phyloP scores from a whole-genome alignment of 2,888 invertebrate genomes.

The Hypolimnas misippus region DNA sequence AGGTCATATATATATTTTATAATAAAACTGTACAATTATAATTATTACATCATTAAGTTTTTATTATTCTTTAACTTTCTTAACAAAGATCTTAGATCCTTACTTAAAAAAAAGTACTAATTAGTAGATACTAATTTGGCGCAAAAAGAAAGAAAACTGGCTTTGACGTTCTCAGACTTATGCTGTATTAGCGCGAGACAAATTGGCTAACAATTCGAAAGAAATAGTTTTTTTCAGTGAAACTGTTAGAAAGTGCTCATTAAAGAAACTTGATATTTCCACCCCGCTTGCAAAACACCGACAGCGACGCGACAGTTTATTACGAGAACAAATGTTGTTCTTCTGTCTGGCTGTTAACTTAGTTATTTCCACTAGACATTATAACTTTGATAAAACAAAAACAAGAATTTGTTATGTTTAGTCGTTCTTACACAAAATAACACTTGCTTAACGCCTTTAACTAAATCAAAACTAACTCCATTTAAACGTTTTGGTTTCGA shows the following conservation, averaged over 20 bases:
- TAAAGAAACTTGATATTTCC: conserved; percentile 32
- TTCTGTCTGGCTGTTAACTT: conserved; percentile 39
- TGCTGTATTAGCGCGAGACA: conserved; percentile 2
- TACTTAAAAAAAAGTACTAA: too few relatives aligned
- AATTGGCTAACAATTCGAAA: conserved; percentile 1
- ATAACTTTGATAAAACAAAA: conserved; percentile 27
- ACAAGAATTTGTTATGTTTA: conserved; percentile 18
- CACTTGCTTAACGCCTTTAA: background rate
- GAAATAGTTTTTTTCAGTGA: conserved; percentile 18
- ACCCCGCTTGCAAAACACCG: conserved; percentile 16
- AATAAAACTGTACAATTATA: too few relatives aligned
- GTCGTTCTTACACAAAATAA: background rate
- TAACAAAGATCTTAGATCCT: too few relatives aligned
- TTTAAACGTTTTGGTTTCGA: background rate
- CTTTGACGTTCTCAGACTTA: background rate
- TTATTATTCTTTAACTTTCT: too few relatives aligned
- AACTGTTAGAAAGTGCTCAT: conserved; percentile 27
- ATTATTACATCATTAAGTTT: too few relatives aligned
- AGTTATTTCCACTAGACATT: conserved; percentile 34
- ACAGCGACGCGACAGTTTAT: conserved; percentile 41
- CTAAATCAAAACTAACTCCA: background rate
- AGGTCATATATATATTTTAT: too few relatives aligned
- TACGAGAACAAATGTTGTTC: conserved; percentile 39
- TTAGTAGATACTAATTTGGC: too few relatives aligned
- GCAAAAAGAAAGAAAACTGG: background rate